Evolutionary conservation across 2,797 vertebrate species (phyloP), one percentile per base, ranked within the genome.

Genomic region (Scomberomorus guttatus): DNA sequence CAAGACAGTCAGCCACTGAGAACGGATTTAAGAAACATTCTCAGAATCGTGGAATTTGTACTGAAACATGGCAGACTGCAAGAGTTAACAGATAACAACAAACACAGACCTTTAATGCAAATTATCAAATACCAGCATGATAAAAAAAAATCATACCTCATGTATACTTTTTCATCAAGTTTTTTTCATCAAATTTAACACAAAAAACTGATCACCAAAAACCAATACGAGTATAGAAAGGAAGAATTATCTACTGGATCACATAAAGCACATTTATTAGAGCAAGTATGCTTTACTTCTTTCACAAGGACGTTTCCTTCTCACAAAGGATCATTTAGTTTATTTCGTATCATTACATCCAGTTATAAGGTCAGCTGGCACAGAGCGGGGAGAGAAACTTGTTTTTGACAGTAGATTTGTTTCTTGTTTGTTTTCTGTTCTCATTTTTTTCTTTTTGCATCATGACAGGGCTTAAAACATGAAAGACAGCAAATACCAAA

Each of bases 71-170:
- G 15, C 52, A 11, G 42, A 75, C 59, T 32, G 24, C 32, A 20
- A 37, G 20, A 57, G 69, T 72, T 1, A 70, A 27, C 50, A 69
- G 58, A 61, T 46, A 62, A 59, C 3, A 39, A 51, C n/a, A 29
- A 2, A 59, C 20, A 44, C 37, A 65, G 27, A 67, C 62, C 55
- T 75, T 73, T 72, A 71, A 84, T 83, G 73, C 74, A 72, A 83
- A 63, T 69, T 56, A n/a, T 82, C 18, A 70, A 64, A 75, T 84
- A 82, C 81, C 85, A 92, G 87, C 87, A 83, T 83, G 76, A 84
- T 59, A 20, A 20, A 20, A 37, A 27, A 73, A 79, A 37, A 70
- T 73, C 77, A 82, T 75, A 84, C 82, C 77, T 88, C 90, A 79
- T 80, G 9, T 11, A 61, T n/a, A 65, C 22, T 8, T 69, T 62